Evolutionary conservation across 2,113 vertebrate species (phyloP), one percentile per base, ranked within the genome.

Genomic region (Galbula dea): DNA sequence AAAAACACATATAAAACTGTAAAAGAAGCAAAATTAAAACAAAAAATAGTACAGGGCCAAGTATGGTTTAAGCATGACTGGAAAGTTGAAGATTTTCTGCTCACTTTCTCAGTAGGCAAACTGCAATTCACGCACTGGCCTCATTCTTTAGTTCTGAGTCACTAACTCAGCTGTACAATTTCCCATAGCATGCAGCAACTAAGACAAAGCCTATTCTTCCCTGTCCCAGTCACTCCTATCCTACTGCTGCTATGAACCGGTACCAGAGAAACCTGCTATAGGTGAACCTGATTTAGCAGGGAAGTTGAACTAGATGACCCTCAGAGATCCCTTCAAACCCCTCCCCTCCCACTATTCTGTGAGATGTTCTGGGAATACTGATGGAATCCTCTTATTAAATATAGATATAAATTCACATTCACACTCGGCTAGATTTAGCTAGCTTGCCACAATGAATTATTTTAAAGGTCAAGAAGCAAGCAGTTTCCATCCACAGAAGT

Each of bases 401-500:
- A 72, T 23, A 67, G 27, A 63, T 54, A 66, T 2, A 68, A 23
- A 4, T 76, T 87, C 90, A 14, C 30, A 71, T 66, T 78, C 46
- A n/a, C 12, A 83, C 34, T 54, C 45, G 24, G 34, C 61, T 58
- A 81, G 41, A 77, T 66, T 73, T 62, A 81, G 41, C 18, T 84
- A 51, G 51, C 34, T 86, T 78, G 26, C 29, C 65, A 75, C 52
- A 78, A 36, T 48, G 16, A 59, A 65, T 82, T 68, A 75, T 71
- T 89, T 89, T 52, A 61, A 76, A 84, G 65, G 75, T 51, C 48
- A 87, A 62, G 37, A 49, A 88, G 24, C 58, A 86, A 49, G 37
- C 14, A 59, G 27, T 88, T 96, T 85, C 75, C 54, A 76, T 79
- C 71, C 57, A n/a, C 63, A 87, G n/a, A 66, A 68, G 11, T 51